Percentiles rank a stretch among this genome's conserved stretches.
Evolutionary conservation across 2,113 vertebrate species (phyloP).

Genomic region (Protomyctophum bolini): DNA sequence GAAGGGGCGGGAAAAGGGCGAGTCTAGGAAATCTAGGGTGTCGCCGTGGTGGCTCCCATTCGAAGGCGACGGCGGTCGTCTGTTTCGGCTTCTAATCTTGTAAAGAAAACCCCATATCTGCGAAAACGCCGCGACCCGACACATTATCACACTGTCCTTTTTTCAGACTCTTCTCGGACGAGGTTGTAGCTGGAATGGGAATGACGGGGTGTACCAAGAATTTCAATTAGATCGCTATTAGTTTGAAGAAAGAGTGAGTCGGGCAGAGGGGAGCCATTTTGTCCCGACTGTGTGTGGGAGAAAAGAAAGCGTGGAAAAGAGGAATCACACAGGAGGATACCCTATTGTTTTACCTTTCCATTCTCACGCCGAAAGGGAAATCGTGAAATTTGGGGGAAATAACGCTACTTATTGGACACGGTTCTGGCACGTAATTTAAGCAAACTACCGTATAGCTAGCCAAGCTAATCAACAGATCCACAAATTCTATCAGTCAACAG

Average conservation of each 20-base stretch:
- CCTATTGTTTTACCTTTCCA: constrained; percentile 47
- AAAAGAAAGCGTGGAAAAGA: constrained; percentile 73
- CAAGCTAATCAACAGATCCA: constrained; percentile 72
- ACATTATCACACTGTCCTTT: constrained; percentile 34
- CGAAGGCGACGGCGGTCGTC: constrained; percentile 85
- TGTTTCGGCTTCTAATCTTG: constrained; percentile 63
- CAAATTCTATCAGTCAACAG: constrained; percentile 49
- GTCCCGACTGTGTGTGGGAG: constrained; percentile 81
- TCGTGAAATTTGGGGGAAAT: constrained; percentile 33
- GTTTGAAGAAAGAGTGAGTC: constrained; percentile 82
- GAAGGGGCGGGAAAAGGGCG: constrained; percentile 64
- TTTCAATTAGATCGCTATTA: constrained; percentile 79
- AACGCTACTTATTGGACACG: constrained; percentile 48
- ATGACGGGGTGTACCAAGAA: constrained; percentile 77
- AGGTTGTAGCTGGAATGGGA: constrained; percentile 57
- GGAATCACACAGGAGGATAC: constrained; percentile 63
- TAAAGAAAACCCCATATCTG: constrained; percentile 20
- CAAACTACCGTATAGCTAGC: constrained; percentile 55
- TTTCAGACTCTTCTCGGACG: constrained; percentile 32
- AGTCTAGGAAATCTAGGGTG: constrained; percentile 67
- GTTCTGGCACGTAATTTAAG: constrained; percentile 46
- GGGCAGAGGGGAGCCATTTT: constrained; percentile 83
- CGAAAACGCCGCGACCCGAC: constrained; percentile 27
- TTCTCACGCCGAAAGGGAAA: constrained; percentile 51
- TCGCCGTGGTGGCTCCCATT: constrained; percentile 80